Evolutionary conservation across 2,888 invertebrate genomes (phyloP), one percentile per base, ranked within the genome.

Genomic region (Homarus gammarus): DNA sequence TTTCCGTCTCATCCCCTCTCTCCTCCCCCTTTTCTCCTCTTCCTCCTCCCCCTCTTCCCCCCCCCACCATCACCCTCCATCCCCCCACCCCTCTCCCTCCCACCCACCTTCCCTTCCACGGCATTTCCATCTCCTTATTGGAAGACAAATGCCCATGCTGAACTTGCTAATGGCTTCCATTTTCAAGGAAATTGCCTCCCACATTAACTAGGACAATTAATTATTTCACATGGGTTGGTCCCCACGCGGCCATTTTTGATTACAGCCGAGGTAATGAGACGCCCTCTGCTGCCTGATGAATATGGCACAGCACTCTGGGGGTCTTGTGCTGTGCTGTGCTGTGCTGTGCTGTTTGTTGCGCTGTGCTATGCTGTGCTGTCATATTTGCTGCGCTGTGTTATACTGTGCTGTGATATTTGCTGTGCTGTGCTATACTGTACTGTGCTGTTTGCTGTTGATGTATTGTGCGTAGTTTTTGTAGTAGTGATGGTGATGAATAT

Each of bases 151-250:
- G 70, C 44, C 49, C 83, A 38, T 40, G 33, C 83, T 56, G 68
- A 12, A 31, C 70, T 70, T 83, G 70, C 70, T 83, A 83, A 83
- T 83, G 83, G 83, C 33, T 27, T 27, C 83, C 38, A n/a, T 83
- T 83, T 56, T 83, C 83, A 40, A 64, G 44, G 56, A 70, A 83
- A 83, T 83, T 83, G 83, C 83, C 36, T 83, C 64, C 70, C 83
- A 83, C 83, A 83, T 83, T 83, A 83, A 83, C 83, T 70, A 70
- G n/a, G 44, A 70, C 83, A 44, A 83, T 83, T 83, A 83, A 83
- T 83, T 83, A 83, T 83, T 83, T 83, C 83, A 83, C 83, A 70
- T 83, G 83, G 83, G 49, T 83, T 70, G 70, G 36, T 83, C 49
- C 49, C 70, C 49, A 18, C 83, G 44, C 75, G 36, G 75, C 44